Base-by-base conservation (phyloP, 1,140 invertebrate genomes). In the Cydia splendana region DNA sequence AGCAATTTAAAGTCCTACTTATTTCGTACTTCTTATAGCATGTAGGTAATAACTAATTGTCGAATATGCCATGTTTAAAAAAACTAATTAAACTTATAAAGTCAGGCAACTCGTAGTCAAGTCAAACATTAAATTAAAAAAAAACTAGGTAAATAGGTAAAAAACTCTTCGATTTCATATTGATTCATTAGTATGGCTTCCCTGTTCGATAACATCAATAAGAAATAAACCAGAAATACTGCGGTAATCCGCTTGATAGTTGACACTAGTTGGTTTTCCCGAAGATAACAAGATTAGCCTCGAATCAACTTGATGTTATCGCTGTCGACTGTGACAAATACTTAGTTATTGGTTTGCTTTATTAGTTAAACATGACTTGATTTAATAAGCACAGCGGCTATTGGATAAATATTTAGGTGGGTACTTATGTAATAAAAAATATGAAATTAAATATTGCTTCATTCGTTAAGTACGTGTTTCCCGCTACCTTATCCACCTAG, bases 181-280 rank as follows among this genome's bases (percentile, higher is more conserved):
- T 10, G 38, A n/a, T 38, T 42, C 15, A 71, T 71, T 71, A 34
- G 0, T 71, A 42, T 10, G 67, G 34, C 67, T 71, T 71, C 30
- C 28, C 15, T 18, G 7, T 24, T 24, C 18, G 57, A 62, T 15
- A 38, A 42, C 34, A 69, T 69, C 65, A 69, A 69, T 71, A 71
- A 38, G 67, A 71, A 71, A 71, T 71, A 71, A 71, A 71, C 6
- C n/a, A 71, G 15, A 34, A 71, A 71, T 18, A n/a, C 67, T 12
- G 30, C n/a, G 30, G 34, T 71, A 71, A 71, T 71, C 67, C 67
- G 67, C 34, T 42, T 71, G 34, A 71, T 67, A 71, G 67, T 42
- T 18, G 67, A 71, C 67, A 71, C 67, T 71, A 38, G 67, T 71
- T 71, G 34, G 67, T 34, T 38, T 71, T 38, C 34, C 67, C 15